phyloP scores from a whole-genome alignment of 2,113 vertebrate genomes.

The Irena cyanogastra region DNA sequence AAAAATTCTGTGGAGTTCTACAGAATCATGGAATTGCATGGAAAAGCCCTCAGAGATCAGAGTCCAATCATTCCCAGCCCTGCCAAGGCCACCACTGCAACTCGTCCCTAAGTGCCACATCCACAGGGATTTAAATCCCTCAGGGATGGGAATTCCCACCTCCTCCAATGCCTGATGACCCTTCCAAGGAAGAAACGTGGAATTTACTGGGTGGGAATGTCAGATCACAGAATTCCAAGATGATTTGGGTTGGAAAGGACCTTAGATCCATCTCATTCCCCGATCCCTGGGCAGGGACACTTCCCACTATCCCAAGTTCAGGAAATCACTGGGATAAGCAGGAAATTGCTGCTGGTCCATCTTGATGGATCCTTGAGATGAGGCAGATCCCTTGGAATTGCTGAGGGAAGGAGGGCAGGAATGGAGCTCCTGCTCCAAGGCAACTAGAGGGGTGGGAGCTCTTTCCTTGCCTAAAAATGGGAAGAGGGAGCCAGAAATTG shows the following conservation, averaged over 20 bases:
- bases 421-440: not conserved
- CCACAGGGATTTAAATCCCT: not conserved
- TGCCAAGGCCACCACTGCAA: not conserved
- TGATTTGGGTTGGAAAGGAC: not conserved
- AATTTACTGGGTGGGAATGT: no score
- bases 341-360: not conserved
- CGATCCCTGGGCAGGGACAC: no score
- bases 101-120: not conserved
- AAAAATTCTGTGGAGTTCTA: no score
- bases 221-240: not conserved
- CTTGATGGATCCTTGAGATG: not conserved
- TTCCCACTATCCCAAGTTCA: rapidly evolving
- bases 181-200: not conserved
- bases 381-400: not conserved
- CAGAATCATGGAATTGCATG: not conserved
- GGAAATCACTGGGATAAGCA: not conserved
- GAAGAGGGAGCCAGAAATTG: not conserved
- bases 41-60: not conserved
- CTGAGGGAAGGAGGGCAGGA: not conserved
- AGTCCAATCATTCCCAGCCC: not conserved
- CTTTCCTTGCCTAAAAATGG: not conserved
- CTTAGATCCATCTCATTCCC: not conserved
- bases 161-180: rapidly evolving
- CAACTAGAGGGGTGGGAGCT: not conserved
- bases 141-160: not conserved